Conservation (phyloP, 2,113 vertebrate species). For the Tapirus terrestris region DNA sequence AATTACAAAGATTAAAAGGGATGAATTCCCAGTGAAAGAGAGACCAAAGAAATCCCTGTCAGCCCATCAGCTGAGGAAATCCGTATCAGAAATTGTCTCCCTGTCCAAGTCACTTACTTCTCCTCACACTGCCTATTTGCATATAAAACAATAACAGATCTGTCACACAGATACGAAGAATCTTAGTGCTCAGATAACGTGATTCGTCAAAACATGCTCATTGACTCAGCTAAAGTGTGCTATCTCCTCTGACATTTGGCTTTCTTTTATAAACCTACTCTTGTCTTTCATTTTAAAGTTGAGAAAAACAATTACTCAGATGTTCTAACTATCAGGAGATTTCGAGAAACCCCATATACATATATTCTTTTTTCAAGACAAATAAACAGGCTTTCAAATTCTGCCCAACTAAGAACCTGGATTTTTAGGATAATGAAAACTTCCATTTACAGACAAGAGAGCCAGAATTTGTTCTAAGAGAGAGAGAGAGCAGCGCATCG, state of each 20-base stretch:
- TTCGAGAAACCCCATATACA: not conserved
- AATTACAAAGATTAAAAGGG: not conserved
- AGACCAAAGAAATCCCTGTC: not conserved
- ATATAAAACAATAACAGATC: not conserved
- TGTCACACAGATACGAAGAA: conserved; percentile 10
- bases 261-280: conserved; percentile 15
- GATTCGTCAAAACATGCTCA: not conserved
- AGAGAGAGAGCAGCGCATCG: not conserved
- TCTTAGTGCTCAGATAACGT: not conserved
- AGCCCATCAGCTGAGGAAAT: not conserved
- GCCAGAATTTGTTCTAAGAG: not conserved
- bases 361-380: not conserved
- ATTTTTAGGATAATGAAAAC: not conserved
- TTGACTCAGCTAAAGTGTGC: not conserved
- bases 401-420: not conserved
- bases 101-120: not conserved
- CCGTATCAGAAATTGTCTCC: not conserved
- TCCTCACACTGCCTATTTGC: not conserved
- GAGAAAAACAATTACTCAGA: conserved; percentile 31
- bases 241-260: not conserved
- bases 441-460: not conserved
- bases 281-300: conserved; percentile 14
- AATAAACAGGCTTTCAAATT: not conserved
- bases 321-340: not conserved
- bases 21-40: not conserved